Evolutionary conservation across 2,888 invertebrate species (phyloP).

Genomic region (Lepidocyrtoides sp.): DNA sequence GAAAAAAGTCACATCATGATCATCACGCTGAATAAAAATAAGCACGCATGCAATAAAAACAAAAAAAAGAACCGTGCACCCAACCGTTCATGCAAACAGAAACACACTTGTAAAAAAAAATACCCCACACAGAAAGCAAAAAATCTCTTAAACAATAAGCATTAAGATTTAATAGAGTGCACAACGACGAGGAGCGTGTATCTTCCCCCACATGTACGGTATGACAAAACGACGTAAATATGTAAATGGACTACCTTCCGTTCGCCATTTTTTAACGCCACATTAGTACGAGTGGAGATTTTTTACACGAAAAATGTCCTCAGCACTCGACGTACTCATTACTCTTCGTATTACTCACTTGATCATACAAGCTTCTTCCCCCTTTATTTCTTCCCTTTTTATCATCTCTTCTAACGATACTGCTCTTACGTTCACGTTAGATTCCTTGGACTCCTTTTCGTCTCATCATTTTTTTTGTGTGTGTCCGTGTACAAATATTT

Average conservation of each 20-base stretch:
- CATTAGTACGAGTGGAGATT: constrained; percentile 80
- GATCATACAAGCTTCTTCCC: neutral
- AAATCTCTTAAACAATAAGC: constrained; percentile 45
- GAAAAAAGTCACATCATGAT: no score
- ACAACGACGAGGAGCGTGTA: neutral
- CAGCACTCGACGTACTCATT: constrained; percentile 82
- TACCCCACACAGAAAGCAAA: constrained; percentile 18
- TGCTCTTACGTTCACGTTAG: neutral
- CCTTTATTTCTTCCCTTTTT: neutral
- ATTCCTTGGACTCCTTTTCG: neutral
- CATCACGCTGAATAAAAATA: neutral
- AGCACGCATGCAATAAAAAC: constrained; percentile 54
- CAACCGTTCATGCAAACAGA: constrained; percentile 31
- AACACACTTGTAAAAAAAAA: neutral
- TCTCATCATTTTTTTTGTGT: neutral
- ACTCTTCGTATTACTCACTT: constrained; percentile 76
- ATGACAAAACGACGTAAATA: constrained; percentile 83
- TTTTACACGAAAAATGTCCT: constrained; percentile 78
- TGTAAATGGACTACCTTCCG: constrained; percentile 85
- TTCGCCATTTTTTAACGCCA: constrained; percentile 85
- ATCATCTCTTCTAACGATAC: neutral
- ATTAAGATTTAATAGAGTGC: constrained; percentile 44
- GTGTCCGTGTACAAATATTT: no score
- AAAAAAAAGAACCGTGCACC: constrained; percentile 28
- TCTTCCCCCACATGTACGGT: neutral